Evolutionary conservation across 1,140 invertebrate species (phyloP).

Genomic region (Lucilia sericata): DNA sequence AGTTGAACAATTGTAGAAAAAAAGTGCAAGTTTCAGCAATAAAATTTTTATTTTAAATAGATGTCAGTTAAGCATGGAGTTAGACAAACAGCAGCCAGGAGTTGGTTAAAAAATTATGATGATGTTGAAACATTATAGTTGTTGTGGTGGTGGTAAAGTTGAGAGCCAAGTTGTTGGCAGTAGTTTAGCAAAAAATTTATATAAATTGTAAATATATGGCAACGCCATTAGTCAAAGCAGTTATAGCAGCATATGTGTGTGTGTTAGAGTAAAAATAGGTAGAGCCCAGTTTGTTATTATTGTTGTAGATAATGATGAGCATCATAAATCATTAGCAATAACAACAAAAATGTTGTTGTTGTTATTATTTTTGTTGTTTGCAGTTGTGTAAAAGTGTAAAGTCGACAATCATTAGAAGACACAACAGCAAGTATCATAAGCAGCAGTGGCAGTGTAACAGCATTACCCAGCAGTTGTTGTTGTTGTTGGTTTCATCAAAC

Average conservation of each 20-base stretch:
- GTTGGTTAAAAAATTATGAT: background rate
- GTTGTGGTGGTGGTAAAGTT: background rate
- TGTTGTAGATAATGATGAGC: background rate
- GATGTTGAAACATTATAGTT: background rate
- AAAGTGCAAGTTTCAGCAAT: background rate
- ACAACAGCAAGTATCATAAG: background rate
- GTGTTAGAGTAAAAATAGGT: background rate
- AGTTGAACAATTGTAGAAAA: background rate
- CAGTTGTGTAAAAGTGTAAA: too few species aligned
- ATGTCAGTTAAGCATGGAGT: too few species aligned
- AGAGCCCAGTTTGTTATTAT: background rate
- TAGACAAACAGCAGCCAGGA: background rate
- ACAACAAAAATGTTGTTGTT: background rate
- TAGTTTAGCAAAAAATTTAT: background rate
- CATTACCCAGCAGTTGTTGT: background rate
- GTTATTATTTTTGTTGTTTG: too few species aligned
- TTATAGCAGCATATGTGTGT: background rate
- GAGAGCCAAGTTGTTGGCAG: background rate
- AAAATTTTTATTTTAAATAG: background rate
- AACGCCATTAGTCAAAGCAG: background rate
- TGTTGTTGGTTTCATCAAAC: too few species aligned
- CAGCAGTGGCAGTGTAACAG: background rate
- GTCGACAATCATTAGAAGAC: background rate
- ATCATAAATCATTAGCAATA: slow-evolving; percentile 7
- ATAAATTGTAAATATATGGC: background rate